A percentile compares a stretch with the other conserved stretches of the same genome.
Evolutionary conservation across 2,113 vertebrate genomes (phyloP).

Genomic region (Bufo gargarizans): DNA sequence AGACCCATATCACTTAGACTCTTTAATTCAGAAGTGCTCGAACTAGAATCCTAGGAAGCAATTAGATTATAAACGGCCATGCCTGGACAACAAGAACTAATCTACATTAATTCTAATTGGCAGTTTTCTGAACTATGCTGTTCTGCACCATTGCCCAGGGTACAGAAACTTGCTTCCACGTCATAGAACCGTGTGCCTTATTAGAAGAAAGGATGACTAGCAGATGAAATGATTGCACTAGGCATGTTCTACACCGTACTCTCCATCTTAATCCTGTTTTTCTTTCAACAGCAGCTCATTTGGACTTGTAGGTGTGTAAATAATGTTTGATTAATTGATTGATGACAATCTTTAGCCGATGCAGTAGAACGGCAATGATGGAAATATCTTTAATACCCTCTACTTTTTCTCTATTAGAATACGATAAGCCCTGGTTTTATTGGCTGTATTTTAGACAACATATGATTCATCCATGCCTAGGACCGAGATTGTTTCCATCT

Average conservation of each 20-base stretch:
- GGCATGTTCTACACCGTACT: background rate
- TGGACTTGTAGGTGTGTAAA: conserved; percentile 21
- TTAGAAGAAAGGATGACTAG: conserved; percentile 32
- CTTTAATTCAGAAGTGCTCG: conserved; percentile 39
- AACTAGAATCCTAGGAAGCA: conserved; percentile 46
- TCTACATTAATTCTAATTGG: conserved; percentile 54
- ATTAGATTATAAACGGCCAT: conserved; percentile 49
- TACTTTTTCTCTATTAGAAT: conserved; percentile 4
- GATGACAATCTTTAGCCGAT: conserved; percentile 38
- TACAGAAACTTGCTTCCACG: conserved; percentile 27
- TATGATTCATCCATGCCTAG: conserved; percentile 19
- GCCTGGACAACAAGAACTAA: conserved; percentile 46
- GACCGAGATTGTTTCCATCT: conserved; percentile 7
- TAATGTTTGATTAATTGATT: conserved; percentile 49
- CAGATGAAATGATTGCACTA: conserved; percentile 26
- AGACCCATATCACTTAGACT: conserved; percentile 40
- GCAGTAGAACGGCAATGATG: background rate
- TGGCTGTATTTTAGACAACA: conserved; percentile 17
- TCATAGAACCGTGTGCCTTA: conserved; percentile 34
- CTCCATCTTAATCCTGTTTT: background rate
- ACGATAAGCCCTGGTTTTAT: background rate
- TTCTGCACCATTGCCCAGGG: conserved; percentile 46
- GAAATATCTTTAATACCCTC: conserved; percentile 15
- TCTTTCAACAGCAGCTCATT: conserved; percentile 29
- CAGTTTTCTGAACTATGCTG: conserved; percentile 49